phyloP scores from a whole-genome alignment of 2,888 invertebrate species.

The Tachina fera region DNA sequence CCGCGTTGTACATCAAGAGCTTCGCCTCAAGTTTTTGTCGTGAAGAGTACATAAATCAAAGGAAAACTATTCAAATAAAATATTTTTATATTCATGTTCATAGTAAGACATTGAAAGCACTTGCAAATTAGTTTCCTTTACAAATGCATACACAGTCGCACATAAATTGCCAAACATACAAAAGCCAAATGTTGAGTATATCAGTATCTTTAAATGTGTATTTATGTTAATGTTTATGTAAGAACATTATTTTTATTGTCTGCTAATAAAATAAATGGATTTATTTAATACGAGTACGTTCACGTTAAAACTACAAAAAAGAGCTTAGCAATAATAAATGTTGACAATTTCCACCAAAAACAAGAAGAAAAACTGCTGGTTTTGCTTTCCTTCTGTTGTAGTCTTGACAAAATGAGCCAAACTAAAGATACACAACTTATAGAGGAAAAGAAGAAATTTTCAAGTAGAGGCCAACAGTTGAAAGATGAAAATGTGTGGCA shows the following conservation, averaged over 20 bases:
- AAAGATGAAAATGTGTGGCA: conserved; percentile 71
- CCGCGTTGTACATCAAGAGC: background rate
- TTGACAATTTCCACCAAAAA: conserved; percentile 62
- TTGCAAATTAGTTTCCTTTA: conserved; percentile 74
- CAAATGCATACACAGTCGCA: conserved; percentile 37
- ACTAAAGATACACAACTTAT: background rate
- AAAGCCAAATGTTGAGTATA: conserved; percentile 21
- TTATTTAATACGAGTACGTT: conserved; percentile 78
- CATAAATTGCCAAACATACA: conserved; percentile 12
- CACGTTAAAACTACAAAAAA: conserved; percentile 52
- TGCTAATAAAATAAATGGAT: conserved; percentile 82
- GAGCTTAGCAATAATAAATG: conserved; percentile 64
- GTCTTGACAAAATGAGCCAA: conserved; percentile 21
- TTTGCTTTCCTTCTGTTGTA: conserved; percentile 38
- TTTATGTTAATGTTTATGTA: conserved; percentile 65
- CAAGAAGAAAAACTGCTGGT: conserved; percentile 66
- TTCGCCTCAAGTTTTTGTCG: background rate
- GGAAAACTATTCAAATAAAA: conserved; percentile 46
- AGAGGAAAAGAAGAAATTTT: conserved; percentile 8
- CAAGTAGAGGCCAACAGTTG: conserved; percentile 57
- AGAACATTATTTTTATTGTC: conserved; percentile 79
- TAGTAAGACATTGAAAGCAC: conserved; percentile 71
- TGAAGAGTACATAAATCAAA: background rate
- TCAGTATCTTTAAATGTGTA: conserved; percentile 35
- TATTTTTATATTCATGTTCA: conserved; percentile 50